A percentile compares a stretch with the other conserved stretches of the same genome.
Evolutionary conservation across 2,888 invertebrate species (phyloP).

Genomic region (Acleris laterana): DNA sequence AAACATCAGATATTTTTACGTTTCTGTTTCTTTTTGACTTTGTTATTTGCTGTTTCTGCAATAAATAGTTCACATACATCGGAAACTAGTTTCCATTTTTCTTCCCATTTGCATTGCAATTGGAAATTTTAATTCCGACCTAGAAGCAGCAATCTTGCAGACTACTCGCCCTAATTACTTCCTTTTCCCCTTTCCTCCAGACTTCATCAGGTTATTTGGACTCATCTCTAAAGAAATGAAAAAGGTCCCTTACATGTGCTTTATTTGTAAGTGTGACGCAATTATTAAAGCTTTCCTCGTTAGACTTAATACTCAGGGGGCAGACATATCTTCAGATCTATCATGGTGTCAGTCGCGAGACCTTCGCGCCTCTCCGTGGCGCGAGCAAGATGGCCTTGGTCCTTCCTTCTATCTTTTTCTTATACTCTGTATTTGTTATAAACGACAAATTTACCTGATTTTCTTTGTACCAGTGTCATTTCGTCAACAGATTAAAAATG

Average conservation of each 20-base stretch:
- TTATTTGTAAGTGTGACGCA: slow-evolving; percentile 34
- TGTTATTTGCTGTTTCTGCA: too few relatives aligned
- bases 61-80: too few relatives aligned
- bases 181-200: not conserved
- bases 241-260: slow-evolving; percentile 28
- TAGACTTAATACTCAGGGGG: slow-evolving; percentile 21
- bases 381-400: slow-evolving; percentile 82
- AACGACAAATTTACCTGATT: slow-evolving; percentile 57
- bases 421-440: slow-evolving; percentile 57
- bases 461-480: not conserved
- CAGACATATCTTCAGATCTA: slow-evolving; percentile 35
- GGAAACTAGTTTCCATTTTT: too few relatives aligned
- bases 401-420: slow-evolving; percentile 59
- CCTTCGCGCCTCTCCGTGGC: slow-evolving; percentile 63
- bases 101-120: too few relatives aligned
- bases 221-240: slow-evolving; percentile 20
- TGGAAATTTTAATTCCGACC: too few relatives aligned
- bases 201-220: slow-evolving; percentile 28
- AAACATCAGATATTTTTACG: too few relatives aligned
- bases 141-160: not conserved
- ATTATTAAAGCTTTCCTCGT: slow-evolving; percentile 36
- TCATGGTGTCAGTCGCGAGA: slow-evolving; percentile 62
- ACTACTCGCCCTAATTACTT: not conserved
- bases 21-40: too few relatives aligned
- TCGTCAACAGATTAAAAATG: not conserved